Conservation (phyloP, 2,888 invertebrate genomes). For the Drymonia ruficornis region DNA sequence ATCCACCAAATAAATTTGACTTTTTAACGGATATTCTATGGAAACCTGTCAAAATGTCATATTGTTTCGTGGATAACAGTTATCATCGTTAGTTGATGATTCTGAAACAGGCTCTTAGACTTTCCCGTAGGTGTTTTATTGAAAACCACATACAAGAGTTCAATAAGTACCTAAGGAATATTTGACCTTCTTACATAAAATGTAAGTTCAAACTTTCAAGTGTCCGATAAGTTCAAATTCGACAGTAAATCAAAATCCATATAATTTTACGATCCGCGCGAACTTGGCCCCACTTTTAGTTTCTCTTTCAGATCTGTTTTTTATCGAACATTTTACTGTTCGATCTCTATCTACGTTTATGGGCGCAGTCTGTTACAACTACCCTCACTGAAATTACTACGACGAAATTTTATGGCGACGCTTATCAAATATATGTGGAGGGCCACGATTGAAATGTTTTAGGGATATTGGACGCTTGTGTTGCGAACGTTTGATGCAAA, state of each 20-base stretch:
- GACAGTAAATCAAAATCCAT: slow-evolving; percentile 16
- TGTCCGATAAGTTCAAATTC: slow-evolving; percentile 14
- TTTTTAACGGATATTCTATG: too few species aligned
- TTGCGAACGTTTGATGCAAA: background rate
- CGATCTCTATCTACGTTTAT: slow-evolving; percentile 31
- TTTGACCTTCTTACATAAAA: background rate
- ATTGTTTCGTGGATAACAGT: too few species aligned
- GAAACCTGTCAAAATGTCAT: too few species aligned
- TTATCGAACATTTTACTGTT: slow-evolving; percentile 34
- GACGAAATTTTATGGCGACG: slow-evolving; percentile 22
- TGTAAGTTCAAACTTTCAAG: background rate
- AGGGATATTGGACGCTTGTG: slow-evolving; percentile 16
- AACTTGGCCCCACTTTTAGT: slow-evolving; percentile 19
- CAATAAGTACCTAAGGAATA: too few species aligned
- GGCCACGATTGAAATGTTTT: slow-evolving; percentile 18
- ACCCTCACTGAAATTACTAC: slow-evolving; percentile 25
- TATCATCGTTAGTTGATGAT: too few species aligned
- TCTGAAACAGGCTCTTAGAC: too few species aligned
- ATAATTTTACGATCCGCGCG: slow-evolving; percentile 28
- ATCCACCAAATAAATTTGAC: too few species aligned
- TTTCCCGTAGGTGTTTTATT: background rate
- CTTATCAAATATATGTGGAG: slow-evolving; percentile 28
- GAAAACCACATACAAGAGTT: too few species aligned
- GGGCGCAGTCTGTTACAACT: slow-evolving; percentile 27
- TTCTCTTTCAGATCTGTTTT: slow-evolving; percentile 25